Percentiles rank a stretch among this genome's conserved stretches.
These are phyloP conservation scores for Champsocephalus esox DNA, from an alignment of 2,797 vertebrate species.

Conservation along the genomic window DNA sequence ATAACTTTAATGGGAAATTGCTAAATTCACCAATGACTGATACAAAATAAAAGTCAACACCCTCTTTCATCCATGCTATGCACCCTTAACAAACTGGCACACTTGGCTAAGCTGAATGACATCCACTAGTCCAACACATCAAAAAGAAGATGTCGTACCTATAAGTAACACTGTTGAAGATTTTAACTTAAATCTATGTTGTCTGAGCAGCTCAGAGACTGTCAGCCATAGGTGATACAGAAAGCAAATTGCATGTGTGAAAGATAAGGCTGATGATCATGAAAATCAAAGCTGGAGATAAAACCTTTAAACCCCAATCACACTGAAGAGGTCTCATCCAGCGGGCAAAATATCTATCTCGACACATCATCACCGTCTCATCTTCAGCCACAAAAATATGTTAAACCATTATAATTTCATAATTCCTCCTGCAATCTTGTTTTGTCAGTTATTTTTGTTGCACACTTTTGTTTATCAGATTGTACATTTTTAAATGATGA, in stretches of 20 bases:
- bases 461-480: not conserved
- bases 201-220: not conserved
- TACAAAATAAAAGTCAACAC: not conserved
- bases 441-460: not conserved
- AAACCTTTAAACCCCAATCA: not conserved
- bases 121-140: not conserved
- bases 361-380: not conserved
- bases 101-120: not conserved
- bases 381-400: not conserved
- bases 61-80: not conserved
- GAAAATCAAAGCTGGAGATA: not conserved
- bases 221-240: not conserved
- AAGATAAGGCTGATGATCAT: not conserved
- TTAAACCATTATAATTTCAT: not conserved
- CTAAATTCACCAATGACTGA: slow-evolving; percentile 5
- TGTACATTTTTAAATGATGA: no score
- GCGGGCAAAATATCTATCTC: not conserved
- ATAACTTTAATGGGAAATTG: not conserved
- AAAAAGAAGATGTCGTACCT: not conserved
- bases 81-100: not conserved
- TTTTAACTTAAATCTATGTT: not conserved
- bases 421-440: not conserved
- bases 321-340: not conserved
- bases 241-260: not conserved
- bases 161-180: not conserved